Evolutionary conservation across 2,797 vertebrate species (phyloP), one percentile per base, ranked within the genome.

Genomic region (Rhincodon typus): DNA sequence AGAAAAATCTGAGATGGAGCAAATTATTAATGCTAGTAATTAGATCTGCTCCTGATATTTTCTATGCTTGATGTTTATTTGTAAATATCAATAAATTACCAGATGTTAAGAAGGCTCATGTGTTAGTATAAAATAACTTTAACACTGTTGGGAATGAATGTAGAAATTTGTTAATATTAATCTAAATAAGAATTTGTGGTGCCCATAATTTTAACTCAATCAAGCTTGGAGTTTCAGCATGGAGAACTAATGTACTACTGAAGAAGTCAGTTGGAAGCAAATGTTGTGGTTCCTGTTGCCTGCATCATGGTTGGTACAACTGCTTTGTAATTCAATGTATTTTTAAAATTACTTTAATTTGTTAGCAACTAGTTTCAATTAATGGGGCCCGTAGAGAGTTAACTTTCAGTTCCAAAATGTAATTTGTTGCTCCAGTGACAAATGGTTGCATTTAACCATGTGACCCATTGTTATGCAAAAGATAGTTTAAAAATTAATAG

Each of bases 341-440:
- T 53, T 91, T 77, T 46, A 74, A 53, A 95, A 77, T 74, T 95
- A 77, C 27, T 72, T 95, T 50, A 93, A 93, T 50, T 77, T 95
- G 74, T 95, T 74, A 95, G 27, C 69, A 74, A 53, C 42, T 34
- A n/a, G 25, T 53, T 53, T 74, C 94, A 95, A 53, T 95, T 95
- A 50, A 74, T 72, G 6, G 27, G 17, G 69, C 50, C 27, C 21
- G 30, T 17, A n/a, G 46, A 21, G 42, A 46, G 74, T n/a, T 77
- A 70, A 50, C 53, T 74, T 95, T 95, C 46, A 30, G 70, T 95
- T 53, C 38, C 46, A 74, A 95, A 95, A 15, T n/a, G 42, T 23
- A 74, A 95, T 74, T 72, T 74, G 42, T 74, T 27, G 53, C 53
- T 94, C 34, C 42, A 94, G 7, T 50, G 72, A 46, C 23, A 94